Base-by-base conservation (phyloP, 2,888 invertebrate species). In the Scaptomyza caliginosa region DNA sequence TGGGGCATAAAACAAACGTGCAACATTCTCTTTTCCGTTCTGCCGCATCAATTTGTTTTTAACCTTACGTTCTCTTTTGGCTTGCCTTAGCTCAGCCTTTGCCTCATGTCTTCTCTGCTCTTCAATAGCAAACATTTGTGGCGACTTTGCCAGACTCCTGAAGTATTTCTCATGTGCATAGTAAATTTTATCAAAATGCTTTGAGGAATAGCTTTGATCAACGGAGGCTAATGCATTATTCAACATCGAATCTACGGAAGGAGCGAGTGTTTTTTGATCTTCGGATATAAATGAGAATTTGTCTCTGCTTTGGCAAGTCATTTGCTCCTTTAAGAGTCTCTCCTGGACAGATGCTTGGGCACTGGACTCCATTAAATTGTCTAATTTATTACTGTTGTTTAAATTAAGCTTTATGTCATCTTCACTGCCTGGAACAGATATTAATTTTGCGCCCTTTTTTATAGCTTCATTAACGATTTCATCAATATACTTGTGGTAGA, bases 1-100 rank as follows among this genome's bases (percentile, higher is more conserved):
- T 2, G 79, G 87, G 4, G 45, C 4, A 40, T 80, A 81, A 19
- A 38, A 84, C 8, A 86, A 39, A 1, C 59, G 38, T 2, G 59
- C 17, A 4, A 7, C 23, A 13, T 30, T 6, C 3, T 6, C 16
- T 3, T 23, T 16, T 2, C 8, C 3, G 7, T 30, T 30, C 4
- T 6, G 10, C 1, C 32, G 8, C 4, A n/a, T 17, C 17, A 13
- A 11, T 7, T 34, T 34, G 13, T 0, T 2, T 36, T 28, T 2
- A 36, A 6, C 24, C 3, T 10, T 21, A 19, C 13, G 10, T 13
- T 10, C 21, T 3, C 10, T 6, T 3, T 3, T 10, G 3, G 5
- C 6, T 13, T 7, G 8, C 6, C 5, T 38, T 4, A 4, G 38
- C 38, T 17, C 11, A 34, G 13, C 5, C 11, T 43, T 6, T 6